Conservation (phyloP, 2,797 vertebrate genomes). For the Brachyrhaphis roseni region DNA sequence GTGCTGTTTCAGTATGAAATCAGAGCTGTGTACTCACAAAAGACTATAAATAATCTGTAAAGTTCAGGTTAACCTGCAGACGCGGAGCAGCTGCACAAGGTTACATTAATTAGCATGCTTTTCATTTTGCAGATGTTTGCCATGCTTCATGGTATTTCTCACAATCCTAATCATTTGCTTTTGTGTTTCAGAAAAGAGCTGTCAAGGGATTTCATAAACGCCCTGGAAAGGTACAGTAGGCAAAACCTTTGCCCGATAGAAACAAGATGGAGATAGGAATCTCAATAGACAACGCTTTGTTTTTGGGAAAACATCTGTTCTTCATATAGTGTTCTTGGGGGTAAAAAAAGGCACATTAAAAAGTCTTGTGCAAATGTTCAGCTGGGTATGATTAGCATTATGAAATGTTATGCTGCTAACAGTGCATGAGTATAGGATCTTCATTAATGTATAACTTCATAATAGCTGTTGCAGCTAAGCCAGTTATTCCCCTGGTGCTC, state of each 20-base stretch:
- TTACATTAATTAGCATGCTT: conserved; percentile 10
- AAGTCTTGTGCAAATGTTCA: conserved; percentile 41
- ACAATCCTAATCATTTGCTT: conserved; percentile 38
- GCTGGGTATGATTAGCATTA: conserved; percentile 61
- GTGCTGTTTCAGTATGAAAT: conserved; percentile 14
- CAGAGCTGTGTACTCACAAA: conserved; percentile 7
- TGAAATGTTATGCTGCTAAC: conserved; percentile 39
- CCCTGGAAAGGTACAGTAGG: conserved; percentile 90
- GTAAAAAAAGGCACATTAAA: conserved; percentile 55
- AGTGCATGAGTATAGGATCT: conserved; percentile 22
- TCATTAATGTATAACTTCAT: conserved; percentile 26
- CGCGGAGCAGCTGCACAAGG: conserved; percentile 13
- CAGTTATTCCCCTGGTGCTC: neutral
- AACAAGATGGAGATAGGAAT: conserved; percentile 45
- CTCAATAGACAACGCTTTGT: conserved; percentile 46
- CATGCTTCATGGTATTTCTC: neutral
- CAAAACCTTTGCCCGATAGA: conserved; percentile 44
- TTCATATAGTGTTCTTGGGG: conserved; percentile 67
- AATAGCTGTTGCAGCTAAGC: conserved; percentile 10
- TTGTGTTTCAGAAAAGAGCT: conserved; percentile 64
- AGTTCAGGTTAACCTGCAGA: conserved; percentile 24
- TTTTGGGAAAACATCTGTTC: conserved; percentile 72
- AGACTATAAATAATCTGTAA: conserved; percentile 26
- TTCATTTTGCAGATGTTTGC: conserved; percentile 16
- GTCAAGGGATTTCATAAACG: conserved; percentile 85